These are phyloP conservation scores for Anthoscopus minutus DNA, from an alignment of 2,113 vertebrate species.

Conservation along the genomic window DNA sequence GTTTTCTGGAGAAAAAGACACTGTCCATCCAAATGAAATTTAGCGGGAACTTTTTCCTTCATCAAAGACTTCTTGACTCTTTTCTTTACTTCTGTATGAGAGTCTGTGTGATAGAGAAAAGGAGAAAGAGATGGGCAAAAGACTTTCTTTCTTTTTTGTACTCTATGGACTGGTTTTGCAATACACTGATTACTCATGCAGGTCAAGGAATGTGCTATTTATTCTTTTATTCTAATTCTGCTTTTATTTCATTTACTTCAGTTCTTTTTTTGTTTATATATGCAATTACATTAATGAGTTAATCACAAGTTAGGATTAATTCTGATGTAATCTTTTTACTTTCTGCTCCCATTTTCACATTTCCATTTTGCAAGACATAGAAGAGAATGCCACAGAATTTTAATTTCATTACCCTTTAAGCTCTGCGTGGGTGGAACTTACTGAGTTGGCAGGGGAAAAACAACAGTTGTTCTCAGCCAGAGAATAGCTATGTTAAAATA, in stretches of 20 bases:
- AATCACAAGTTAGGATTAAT: neutral
- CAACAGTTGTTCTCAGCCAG: neutral
- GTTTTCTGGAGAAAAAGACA: neutral
- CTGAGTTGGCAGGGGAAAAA: neutral
- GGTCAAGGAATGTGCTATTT: neutral
- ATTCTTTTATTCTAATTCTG: neutral
- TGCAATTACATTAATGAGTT: neutral
- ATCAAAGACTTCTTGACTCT: neutral
- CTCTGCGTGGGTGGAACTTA: neutral
- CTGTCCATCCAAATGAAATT: neutral
- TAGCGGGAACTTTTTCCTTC: neutral
- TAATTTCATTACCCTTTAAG: neutral
- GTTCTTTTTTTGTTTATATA: neutral
- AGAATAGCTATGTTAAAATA: neutral
- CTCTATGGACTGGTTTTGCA: neutral
- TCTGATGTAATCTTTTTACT: neutral
- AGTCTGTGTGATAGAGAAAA: rapidly evolving
- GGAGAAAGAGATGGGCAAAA: neutral
- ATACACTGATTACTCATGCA: neutral
- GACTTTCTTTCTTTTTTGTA: neutral
- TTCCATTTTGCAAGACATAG: neutral
- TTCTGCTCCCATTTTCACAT: neutral
- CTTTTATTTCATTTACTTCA: neutral
- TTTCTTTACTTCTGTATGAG: neutral
- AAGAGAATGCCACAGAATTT: neutral